phyloP scores from a whole-genome alignment of 1,140 invertebrate species.

The Probaryconus sp. region DNA sequence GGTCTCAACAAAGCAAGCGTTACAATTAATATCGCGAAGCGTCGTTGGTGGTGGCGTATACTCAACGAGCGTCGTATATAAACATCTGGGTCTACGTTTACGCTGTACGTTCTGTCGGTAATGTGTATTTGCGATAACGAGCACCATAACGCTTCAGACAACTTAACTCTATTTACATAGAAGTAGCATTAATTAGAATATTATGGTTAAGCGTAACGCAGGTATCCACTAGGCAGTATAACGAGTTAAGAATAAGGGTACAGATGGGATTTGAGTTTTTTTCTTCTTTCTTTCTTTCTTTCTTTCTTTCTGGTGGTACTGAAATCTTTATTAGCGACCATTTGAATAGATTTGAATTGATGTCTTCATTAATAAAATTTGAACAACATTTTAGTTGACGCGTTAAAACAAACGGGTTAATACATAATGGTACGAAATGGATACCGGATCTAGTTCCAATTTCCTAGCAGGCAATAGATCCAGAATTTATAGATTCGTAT shows the following conservation, averaged over 20 bases:
- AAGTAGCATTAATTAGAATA: conserved; percentile 69
- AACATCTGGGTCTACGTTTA: conserved; percentile 35
- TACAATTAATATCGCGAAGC: conserved; percentile 66
- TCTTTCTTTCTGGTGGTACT: no score
- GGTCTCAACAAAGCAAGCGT: conserved; percentile 59
- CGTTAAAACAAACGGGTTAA: no score
- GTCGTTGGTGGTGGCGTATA: conserved; percentile 49
- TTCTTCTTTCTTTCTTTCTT: no score
- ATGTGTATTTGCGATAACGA: conserved; percentile 66
- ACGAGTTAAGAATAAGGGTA: conserved; percentile 34
- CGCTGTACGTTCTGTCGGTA: conserved; percentile 50
- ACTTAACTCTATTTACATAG: conserved; percentile 69
- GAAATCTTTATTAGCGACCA: no score
- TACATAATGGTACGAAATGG: no score
- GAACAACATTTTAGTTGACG: no score
- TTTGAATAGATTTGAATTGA: no score
- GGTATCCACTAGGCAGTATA: conserved; percentile 35
- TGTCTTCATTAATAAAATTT: no score
- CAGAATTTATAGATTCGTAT: no score
- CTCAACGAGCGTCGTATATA: conserved; percentile 34
- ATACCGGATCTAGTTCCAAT: no score
- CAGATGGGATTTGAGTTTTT: no score
- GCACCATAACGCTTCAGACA: conserved; percentile 57
- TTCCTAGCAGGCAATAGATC: no score
- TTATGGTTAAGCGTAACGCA: conserved; percentile 65